Conservation (phyloP, 2,113 vertebrate genomes). For the Oryzias curvinotus region DNA sequence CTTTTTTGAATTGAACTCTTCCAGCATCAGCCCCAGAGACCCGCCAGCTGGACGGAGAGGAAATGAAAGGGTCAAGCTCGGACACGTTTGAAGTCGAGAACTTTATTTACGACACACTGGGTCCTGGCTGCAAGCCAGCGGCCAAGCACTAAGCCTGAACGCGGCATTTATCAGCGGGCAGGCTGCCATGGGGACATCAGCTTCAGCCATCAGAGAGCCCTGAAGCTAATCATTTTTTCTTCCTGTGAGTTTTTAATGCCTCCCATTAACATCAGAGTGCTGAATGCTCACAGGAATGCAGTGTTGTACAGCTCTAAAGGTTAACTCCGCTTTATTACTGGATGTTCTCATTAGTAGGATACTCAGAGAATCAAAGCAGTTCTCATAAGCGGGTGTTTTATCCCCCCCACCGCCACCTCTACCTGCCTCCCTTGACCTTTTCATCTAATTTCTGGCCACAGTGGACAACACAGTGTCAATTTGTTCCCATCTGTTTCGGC, state of each 20-base stretch:
- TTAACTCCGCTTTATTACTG: constrained; percentile 48
- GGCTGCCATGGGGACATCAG: constrained; percentile 32
- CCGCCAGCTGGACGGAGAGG: constrained; percentile 41
- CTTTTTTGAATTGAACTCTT: constrained; percentile 65
- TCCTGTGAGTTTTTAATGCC: neutral
- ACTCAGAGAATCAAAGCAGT: constrained; percentile 36
- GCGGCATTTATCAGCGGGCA: constrained; percentile 74
- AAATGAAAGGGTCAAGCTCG: constrained; percentile 66
- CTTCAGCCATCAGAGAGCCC: constrained; percentile 44
- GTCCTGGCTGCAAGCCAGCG: constrained; percentile 61
- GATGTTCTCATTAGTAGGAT: constrained; percentile 41
- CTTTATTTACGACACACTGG: constrained; percentile 77
- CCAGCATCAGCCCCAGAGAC: constrained; percentile 54
- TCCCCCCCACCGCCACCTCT: constrained; percentile 17
- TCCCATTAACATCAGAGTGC: constrained; percentile 15
- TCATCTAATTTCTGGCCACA: constrained; percentile 3
- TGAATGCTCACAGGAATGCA: too few relatives aligned
- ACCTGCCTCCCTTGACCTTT: constrained; percentile 12
- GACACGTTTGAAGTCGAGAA: constrained; percentile 71
- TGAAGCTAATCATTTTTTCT: constrained; percentile 50
- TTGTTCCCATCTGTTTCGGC: constrained; percentile 25
- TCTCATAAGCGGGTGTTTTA: constrained; percentile 33
- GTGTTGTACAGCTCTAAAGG: constrained; percentile 32
- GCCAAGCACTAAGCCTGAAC: constrained; percentile 61
- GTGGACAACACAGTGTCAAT: constrained; percentile 14